Conservation (phyloP, 2,113 vertebrate genomes). For the Panthera tigris region DNA sequence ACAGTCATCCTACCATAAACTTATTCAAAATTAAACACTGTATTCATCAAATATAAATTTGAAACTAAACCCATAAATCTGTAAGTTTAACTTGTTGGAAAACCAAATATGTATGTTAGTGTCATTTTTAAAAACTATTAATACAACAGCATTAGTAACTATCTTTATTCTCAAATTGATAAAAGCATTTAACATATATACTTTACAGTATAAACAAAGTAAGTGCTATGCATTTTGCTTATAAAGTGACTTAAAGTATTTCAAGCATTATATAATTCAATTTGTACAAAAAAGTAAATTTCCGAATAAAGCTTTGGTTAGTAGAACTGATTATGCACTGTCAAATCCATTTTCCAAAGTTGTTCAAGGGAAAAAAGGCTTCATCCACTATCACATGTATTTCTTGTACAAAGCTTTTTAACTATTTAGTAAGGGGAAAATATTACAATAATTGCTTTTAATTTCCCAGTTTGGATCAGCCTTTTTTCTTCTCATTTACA, state of each 20-base stretch:
- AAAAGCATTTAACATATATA: constrained; percentile 76
- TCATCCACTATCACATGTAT: constrained; percentile 16
- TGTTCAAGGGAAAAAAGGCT: constrained; percentile 36
- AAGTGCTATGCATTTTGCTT: constrained; percentile 73
- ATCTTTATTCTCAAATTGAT: constrained; percentile 76
- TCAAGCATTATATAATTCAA: constrained; percentile 70
- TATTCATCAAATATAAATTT: background rate
- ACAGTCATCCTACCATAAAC: background rate
- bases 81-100: constrained; percentile 34
- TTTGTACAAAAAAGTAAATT: constrained; percentile 76
- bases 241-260: constrained; percentile 74
- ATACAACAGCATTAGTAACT: constrained; percentile 68
- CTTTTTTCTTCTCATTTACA: constrained; percentile 23
- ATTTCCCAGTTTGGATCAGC: background rate
- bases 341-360: constrained; percentile 65
- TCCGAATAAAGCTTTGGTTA: constrained; percentile 72
- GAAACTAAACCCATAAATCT: constrained; percentile 41
- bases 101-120: background rate
- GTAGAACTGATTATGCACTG: constrained; percentile 58
- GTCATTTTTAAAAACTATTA: constrained; percentile 27
- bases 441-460: constrained; percentile 39
- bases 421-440: constrained; percentile 23
- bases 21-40: constrained; percentile 25
- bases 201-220: constrained; percentile 76
- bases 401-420: constrained; percentile 53